Conservation (phyloP, 2,797 vertebrate species). For the Chelonia mydas region DNA sequence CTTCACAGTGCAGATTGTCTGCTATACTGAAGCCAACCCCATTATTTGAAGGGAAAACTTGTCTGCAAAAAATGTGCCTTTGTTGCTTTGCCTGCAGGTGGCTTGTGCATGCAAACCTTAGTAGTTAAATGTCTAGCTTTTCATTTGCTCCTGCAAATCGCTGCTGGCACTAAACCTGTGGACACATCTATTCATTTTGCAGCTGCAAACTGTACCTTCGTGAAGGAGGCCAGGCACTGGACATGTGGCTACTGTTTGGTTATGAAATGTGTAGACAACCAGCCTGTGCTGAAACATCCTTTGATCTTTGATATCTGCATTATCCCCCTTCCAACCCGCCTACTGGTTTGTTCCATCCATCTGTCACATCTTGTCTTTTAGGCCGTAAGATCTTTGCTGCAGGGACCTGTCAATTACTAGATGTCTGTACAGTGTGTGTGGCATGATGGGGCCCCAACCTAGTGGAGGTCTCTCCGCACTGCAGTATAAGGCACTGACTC, state of each 20-base stretch:
- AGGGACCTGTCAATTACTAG: background rate
- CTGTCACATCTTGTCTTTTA: background rate
- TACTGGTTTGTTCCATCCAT: background rate
- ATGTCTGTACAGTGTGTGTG: background rate
- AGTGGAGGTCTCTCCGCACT: background rate
- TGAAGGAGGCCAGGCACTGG: background rate
- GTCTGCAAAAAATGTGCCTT: background rate
- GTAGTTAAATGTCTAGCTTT: background rate
- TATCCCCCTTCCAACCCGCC: background rate
- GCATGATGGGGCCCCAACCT: background rate
- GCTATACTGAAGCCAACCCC: background rate
- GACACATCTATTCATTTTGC: background rate
- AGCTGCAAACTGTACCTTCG: background rate
- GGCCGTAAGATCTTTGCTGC: background rate
- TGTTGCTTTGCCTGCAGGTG: background rate
- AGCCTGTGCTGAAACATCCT: background rate
- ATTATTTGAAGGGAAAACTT: background rate
- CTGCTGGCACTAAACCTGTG: conserved; percentile 26
- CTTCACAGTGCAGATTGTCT: background rate
- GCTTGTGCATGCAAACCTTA: background rate
- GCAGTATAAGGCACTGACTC: background rate
- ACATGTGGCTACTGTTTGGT: background rate
- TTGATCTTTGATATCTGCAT: background rate
- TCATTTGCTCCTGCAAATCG: background rate
- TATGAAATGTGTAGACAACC: conserved; percentile 8